Evolutionary conservation across 2,888 invertebrate species (phyloP).

Genomic region (Dicyrtoma fusca): DNA sequence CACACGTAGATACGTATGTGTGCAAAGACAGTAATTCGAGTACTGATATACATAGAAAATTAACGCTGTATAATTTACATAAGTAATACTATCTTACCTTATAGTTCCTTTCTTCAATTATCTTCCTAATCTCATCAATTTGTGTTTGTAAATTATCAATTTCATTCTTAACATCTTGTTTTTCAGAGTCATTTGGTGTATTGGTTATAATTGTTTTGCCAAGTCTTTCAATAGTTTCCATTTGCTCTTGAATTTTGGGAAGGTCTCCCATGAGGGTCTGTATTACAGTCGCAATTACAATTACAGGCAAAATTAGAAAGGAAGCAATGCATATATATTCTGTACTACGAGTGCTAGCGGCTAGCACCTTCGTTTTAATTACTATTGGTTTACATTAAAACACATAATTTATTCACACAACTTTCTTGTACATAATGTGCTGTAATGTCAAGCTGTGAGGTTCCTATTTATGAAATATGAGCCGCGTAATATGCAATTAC

Average conservation of each 20-base stretch:
- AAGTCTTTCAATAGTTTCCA: constrained; percentile 77
- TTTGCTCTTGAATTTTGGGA: constrained; percentile 69
- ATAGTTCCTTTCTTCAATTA: constrained; percentile 81
- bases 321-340: not conserved
- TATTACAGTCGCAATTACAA: not conserved
- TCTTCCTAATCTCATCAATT: constrained; percentile 74
- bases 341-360: no score
- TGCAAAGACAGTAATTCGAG: not conserved
- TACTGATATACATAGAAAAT: not conserved
- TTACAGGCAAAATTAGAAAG: not conserved
- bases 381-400: no score
- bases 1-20: not conserved
- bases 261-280: constrained; percentile 45
- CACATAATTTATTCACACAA: no score
- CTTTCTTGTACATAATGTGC: no score
- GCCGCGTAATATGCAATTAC: no score
- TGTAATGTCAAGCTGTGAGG: no score
- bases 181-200: constrained; percentile 76
- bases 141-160: constrained; percentile 77
- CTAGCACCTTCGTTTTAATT: not conserved
- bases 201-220: constrained; percentile 79
- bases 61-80: constrained; percentile 4
- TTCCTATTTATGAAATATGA: no score
- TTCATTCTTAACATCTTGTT: constrained; percentile 73
- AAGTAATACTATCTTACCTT: constrained; percentile 61